Evolutionary conservation across 2,797 vertebrate species (phyloP), one percentile per base, ranked within the genome.

Genomic region (Phrynocephalus guinanensis): DNA sequence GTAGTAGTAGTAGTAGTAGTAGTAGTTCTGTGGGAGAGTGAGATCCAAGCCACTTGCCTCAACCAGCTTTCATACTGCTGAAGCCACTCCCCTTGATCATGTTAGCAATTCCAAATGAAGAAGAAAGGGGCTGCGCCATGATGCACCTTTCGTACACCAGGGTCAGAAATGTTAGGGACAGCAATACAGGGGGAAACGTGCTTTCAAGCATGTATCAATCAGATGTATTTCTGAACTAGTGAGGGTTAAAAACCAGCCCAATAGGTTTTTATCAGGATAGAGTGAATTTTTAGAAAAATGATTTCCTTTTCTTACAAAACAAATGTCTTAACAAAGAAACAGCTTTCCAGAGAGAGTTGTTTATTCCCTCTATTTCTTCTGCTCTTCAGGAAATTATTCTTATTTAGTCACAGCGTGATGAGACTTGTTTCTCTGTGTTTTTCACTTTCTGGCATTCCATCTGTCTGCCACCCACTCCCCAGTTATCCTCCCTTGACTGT

Each of bases 281-380:
- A 52, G 48, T 15, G 26, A 82, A 44, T 22, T 18, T 73, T 24
- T 10, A 66, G 48, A 11, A 68, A 44, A 48, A 24, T 16, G 26
- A 33, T 22, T 33, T 67, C 18, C n/a, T 75, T 60, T 60, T 38
- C 8, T 38, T 44, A 15, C 44, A 38, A 63, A 63, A 78, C 33
- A 72, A 63, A 15, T 48, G 6, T 71, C 66, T 86, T 86, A 79
- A 79, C 28, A 70, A 48, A 71, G 7, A 82, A n/a, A 88, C 44
- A 66, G 28, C 28, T 38, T 44, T 84, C 60, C 79, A 48, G 33
- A 22, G 50, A 78, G 77, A 60, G 11, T 30, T 30, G 30, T 20
- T 30, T 33, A 79, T 26, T 2, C 44, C 83, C 78, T 28, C 67
- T 4, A 18, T 9, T 66, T 72, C 52, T 79, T 30, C 44, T 68